A percentile compares a stretch with the other conserved stretches of the same genome.
These are phyloP conservation scores for Drosophila maculinotata DNA, from an alignment of 2,888 invertebrate species.

Conservation along the genomic window DNA sequence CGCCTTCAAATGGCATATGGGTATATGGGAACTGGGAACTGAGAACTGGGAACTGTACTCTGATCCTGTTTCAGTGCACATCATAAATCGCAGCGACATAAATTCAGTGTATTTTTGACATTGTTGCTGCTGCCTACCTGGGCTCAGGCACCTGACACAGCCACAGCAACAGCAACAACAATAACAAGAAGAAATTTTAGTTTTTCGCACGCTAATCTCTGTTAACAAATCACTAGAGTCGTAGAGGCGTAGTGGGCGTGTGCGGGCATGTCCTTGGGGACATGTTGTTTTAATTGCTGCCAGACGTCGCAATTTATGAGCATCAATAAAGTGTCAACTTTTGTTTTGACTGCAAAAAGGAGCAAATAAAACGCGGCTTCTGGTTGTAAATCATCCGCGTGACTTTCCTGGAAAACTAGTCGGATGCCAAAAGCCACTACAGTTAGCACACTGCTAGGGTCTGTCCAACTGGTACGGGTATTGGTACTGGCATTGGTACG, in stretches of 20 bases:
- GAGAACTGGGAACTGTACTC: background rate
- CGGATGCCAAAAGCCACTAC: conserved; percentile 28
- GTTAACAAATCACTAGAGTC: conserved; percentile 75
- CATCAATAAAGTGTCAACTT: conserved; percentile 82
- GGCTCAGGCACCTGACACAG: conserved; percentile 60
- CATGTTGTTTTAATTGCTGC: conserved; percentile 78
- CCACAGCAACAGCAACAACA: too few relatives aligned
- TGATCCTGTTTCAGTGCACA: conserved; percentile 23
- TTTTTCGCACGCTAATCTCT: conserved; percentile 73
- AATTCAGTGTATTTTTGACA: conserved; percentile 75
- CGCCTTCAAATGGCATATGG: conserved; percentile 33
- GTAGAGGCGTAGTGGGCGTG: conserved; percentile 1
- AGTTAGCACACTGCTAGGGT: conserved; percentile 33
- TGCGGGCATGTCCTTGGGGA: conserved; percentile 73
- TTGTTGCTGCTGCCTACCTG: conserved; percentile 36
- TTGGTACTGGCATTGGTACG: background rate
- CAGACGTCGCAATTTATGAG: conserved; percentile 79
- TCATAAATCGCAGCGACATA: conserved; percentile 74
- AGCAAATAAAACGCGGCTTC: conserved; percentile 62
- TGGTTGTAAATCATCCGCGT: conserved; percentile 71
- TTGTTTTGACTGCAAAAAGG: conserved; percentile 54
- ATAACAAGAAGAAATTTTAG: conserved; percentile 4
- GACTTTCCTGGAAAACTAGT: conserved; percentile 73
- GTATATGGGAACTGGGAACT: conserved; percentile 24
- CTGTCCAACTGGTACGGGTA: background rate